These are phyloP conservation scores for Caenorhabditis latens DNA, from an alignment of 1,140 invertebrate species.

Conservation along the genomic window DNA sequence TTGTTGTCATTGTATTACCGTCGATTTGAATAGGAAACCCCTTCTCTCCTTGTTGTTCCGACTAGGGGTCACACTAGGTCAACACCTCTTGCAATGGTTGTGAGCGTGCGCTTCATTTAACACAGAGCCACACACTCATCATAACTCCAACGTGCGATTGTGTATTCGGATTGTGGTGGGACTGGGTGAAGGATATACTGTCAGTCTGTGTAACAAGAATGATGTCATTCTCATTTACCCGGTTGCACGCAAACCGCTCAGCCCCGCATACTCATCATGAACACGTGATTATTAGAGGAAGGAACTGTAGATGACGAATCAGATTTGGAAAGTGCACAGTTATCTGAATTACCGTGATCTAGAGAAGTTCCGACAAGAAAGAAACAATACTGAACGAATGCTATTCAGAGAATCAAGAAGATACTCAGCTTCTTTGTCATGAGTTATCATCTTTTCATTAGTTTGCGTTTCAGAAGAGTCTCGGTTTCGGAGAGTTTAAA, in stretches of 20 bases:
- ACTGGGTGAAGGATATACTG: slow-evolving; percentile 5
- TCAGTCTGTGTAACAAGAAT: slow-evolving; percentile 11
- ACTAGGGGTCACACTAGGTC: slow-evolving; percentile 21
- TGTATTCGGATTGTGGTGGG: slow-evolving; percentile 13
- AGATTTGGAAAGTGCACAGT: no score
- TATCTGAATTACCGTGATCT: no score
- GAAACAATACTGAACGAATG: no score
- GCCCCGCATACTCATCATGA: neutral
- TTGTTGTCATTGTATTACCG: slow-evolving; percentile 10
- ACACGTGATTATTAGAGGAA: slow-evolving; percentile 10
- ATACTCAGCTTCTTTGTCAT: no score
- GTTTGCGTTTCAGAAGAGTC: no score
- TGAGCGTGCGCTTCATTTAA: neutral
- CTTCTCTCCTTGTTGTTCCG: neutral
- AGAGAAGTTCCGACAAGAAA: no score
- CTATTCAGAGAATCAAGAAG: no score
- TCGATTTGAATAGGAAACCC: slow-evolving; percentile 3
- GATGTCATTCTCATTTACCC: slow-evolving; percentile 34
- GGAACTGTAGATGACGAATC: slow-evolving; percentile 16
- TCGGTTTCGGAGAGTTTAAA: no score
- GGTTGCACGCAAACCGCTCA: slow-evolving; percentile 15
- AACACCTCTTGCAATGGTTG: neutral
- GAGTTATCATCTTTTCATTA: no score
- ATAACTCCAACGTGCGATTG: neutral
- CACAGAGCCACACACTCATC: neutral